phyloP scores from a whole-genome alignment of 2,797 vertebrate species.

The Thalassophryne amazonica region DNA sequence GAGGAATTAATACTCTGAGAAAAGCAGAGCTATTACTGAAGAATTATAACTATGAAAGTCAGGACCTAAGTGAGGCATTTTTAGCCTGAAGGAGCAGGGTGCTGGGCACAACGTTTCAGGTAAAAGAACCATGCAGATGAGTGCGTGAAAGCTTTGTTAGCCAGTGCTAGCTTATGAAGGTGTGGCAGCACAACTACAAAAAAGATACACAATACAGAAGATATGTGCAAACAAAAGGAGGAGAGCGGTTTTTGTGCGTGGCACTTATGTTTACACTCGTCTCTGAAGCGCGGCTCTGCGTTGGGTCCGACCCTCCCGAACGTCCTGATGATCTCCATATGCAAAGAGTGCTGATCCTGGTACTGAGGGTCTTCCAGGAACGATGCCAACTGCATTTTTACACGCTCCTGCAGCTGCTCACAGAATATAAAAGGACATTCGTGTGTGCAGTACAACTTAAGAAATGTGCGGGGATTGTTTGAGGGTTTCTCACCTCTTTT shows the following conservation, averaged over 20 bases:
- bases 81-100: conserved; percentile 38
- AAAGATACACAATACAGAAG: background rate
- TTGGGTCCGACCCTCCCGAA: conserved; percentile 97
- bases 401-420: conserved; percentile 91
- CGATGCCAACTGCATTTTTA: conserved; percentile 98
- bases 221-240: background rate
- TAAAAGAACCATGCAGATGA: conserved; percentile 66
- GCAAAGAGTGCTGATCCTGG: conserved; percentile 96
- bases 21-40: background rate
- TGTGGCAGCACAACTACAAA: conserved; percentile 94
- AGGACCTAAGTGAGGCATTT: conserved; percentile 27
- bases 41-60: background rate
- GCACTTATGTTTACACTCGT: conserved; percentile 87
- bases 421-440: no score
- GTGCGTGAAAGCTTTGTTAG: conserved; percentile 87
- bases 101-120: background rate
- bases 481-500: conserved; percentile 85
- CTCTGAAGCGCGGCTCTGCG: conserved; percentile 95
- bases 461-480: background rate
- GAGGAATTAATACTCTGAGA: background rate
- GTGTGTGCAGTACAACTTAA: no score
- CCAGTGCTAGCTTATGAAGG: conserved; percentile 93
- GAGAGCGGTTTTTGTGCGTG: background rate
- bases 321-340: conserved; percentile 96
- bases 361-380: conserved; percentile 98